Percentiles rank a stretch among this genome's conserved stretches.
Evolutionary conservation across 2,888 invertebrate genomes (phyloP).

Genomic region (Macaria liturata): DNA sequence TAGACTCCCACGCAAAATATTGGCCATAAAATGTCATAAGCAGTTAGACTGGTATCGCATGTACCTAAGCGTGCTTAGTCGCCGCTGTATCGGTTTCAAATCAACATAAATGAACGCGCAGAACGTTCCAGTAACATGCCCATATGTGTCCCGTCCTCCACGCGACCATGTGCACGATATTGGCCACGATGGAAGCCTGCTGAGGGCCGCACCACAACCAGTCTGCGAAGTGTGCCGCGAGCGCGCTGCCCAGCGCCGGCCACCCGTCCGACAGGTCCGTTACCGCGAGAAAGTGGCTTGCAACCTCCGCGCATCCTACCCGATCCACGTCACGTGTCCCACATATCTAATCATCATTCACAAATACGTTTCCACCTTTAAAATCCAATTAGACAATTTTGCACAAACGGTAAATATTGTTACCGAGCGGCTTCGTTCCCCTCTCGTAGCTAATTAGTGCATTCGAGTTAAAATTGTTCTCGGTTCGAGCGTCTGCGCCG

Average conservation of each 20-base stretch:
- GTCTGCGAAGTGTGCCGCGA: conserved; percentile 43
- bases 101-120: too few species aligned
- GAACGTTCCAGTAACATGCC: too few species aligned
- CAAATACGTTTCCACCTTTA: conserved; percentile 26
- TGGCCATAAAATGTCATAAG: too few species aligned
- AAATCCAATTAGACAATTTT: conserved; percentile 50
- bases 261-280: conserved; percentile 46
- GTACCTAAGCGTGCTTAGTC: too few species aligned
- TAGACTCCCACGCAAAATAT: too few species aligned
- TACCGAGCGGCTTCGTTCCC: conserved; percentile 44
- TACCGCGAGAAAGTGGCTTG: conserved; percentile 56
- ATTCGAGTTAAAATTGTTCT: conserved; percentile 47
- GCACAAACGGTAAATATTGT: conserved; percentile 52
- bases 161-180: not conserved
- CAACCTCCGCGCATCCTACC: conserved; percentile 35
- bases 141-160: too few species aligned
- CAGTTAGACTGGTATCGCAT: too few species aligned
- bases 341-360: conserved; percentile 25
- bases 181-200: conserved; percentile 1
- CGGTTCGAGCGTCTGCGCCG: conserved; percentile 29
- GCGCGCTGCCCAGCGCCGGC: conserved; percentile 35
- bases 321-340: conserved; percentile 25
- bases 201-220: conserved; percentile 2
- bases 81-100: too few species aligned
- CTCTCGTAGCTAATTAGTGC: conserved; percentile 56